These are phyloP conservation scores for Aphrocallistes beatrix DNA, from an alignment of 37 sponge, comb jelly and placozoan genomes.

Conservation along the genomic window DNA sequence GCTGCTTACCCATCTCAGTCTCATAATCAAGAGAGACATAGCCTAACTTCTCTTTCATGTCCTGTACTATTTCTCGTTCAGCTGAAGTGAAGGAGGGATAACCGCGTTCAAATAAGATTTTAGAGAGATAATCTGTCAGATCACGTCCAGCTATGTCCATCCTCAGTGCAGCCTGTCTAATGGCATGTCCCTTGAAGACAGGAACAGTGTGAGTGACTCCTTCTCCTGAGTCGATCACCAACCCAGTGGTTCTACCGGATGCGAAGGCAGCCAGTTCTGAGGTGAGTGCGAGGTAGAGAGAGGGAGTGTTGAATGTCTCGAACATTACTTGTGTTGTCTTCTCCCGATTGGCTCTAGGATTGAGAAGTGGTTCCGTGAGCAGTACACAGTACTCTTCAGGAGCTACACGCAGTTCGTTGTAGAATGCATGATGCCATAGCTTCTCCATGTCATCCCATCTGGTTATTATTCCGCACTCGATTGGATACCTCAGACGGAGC, in stretches of 20 bases:
- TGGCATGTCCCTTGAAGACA: conserved; percentile 35
- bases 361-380: conserved; percentile 16
- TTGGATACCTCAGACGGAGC: conserved; percentile 21
- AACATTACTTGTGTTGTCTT: conserved; percentile 53
- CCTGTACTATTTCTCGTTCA: conserved; percentile 24
- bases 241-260: conserved; percentile 34
- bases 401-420: conserved; percentile 28
- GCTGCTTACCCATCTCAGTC: conserved; percentile 33
- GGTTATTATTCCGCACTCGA: conserved; percentile 24
- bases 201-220: conserved; percentile 33
- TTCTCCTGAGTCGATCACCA: conserved; percentile 38
- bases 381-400: conserved; percentile 35
- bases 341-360: conserved; percentile 40
- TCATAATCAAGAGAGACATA: conserved; percentile 39
- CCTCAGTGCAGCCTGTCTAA: conserved; percentile 32
- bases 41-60: conserved; percentile 35
- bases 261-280: conserved; percentile 30
- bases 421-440: conserved; percentile 38
- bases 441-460: conserved; percentile 26
- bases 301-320: conserved; percentile 40
- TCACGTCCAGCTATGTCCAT: conserved; percentile 48
- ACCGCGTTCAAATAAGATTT: conserved; percentile 33
- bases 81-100: conserved; percentile 38
- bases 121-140: conserved; percentile 40
- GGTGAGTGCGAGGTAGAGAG: conserved; percentile 28